phyloP scores from a whole-genome alignment of 2,797 vertebrate species.

The Squalus acanthias region DNA sequence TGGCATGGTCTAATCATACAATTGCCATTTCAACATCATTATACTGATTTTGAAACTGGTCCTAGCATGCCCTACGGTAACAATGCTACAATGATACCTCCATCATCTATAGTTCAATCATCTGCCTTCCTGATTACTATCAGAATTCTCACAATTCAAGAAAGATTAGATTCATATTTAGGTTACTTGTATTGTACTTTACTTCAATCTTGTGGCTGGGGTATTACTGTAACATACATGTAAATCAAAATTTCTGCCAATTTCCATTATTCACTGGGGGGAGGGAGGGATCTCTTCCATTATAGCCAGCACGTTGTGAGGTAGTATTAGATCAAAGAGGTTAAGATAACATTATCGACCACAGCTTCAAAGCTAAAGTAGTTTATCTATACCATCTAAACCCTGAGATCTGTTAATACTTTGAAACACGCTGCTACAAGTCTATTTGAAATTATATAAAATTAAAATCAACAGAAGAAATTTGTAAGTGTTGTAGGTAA shows the following conservation, averaged over 20 bases:
- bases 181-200: background rate
- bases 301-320: background rate
- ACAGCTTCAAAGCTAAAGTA: background rate
- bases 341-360: background rate
- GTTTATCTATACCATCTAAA: background rate
- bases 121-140: background rate
- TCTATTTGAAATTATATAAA: background rate
- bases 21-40: background rate
- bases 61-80: background rate
- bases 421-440: background rate
- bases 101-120: background rate
- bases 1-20: background rate
- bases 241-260: slow-evolving; percentile 1
- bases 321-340: background rate
- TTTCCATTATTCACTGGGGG: background rate
- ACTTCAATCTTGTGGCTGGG: background rate
- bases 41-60: background rate
- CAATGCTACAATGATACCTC: background rate
- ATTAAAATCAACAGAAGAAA: background rate
- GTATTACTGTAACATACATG: background rate
- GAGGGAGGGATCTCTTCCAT: background rate
- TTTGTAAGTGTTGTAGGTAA: background rate
- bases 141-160: background rate
- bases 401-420: background rate
- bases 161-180: background rate